Evolutionary conservation across 1,140 invertebrate species (phyloP).

Genomic region (Drosophila nannoptera): DNA sequence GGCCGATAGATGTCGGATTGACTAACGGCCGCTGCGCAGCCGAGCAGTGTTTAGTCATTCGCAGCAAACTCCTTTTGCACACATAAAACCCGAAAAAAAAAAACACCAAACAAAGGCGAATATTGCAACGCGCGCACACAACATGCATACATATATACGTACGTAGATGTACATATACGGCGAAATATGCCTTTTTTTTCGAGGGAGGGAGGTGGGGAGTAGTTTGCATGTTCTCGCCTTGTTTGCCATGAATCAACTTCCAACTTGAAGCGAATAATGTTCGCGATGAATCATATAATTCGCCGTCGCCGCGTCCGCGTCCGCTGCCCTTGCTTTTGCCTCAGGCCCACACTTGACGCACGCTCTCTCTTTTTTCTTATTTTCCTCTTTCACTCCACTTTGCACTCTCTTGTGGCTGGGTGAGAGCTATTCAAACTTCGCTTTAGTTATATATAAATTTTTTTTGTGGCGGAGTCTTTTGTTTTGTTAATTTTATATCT

Average conservation of each 20-base stretch:
- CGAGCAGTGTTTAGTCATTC: conserved; percentile 28
- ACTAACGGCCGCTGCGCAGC: conserved; percentile 28
- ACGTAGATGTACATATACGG: conserved; percentile 31
- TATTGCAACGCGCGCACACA: conserved; percentile 7
- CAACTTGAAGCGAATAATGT: conserved; percentile 68
- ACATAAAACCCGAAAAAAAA: conserved; percentile 1
- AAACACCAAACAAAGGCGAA: conserved; percentile 45
- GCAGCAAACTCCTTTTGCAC: conserved; percentile 37
- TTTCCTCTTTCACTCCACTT: conserved; percentile 28
- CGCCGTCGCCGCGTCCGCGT: conserved; percentile 9
- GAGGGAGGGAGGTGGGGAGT: conserved; percentile 13
- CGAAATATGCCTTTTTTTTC: conserved; percentile 22
- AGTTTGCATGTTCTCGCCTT: conserved; percentile 43
- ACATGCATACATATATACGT: neutral
- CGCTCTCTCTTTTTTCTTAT: conserved; percentile 27
- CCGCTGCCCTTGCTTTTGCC: conserved; percentile 20
- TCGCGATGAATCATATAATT: conserved; percentile 59
- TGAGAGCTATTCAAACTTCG: conserved; percentile 48
- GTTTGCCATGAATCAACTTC: conserved; percentile 70
- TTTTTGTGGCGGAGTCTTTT: conserved; percentile 53
- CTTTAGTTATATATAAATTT: conserved; percentile 35
- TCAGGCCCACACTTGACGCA: conserved; percentile 46
- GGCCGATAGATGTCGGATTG: conserved; percentile 47
- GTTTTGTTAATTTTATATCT: conserved; percentile 67
- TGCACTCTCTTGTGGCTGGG: conserved; percentile 2